A percentile compares a stretch with the other conserved stretches of the same genome.
Conservation (phyloP, 2,888 invertebrate genomes). For the Strigamia crassipes region DNA sequence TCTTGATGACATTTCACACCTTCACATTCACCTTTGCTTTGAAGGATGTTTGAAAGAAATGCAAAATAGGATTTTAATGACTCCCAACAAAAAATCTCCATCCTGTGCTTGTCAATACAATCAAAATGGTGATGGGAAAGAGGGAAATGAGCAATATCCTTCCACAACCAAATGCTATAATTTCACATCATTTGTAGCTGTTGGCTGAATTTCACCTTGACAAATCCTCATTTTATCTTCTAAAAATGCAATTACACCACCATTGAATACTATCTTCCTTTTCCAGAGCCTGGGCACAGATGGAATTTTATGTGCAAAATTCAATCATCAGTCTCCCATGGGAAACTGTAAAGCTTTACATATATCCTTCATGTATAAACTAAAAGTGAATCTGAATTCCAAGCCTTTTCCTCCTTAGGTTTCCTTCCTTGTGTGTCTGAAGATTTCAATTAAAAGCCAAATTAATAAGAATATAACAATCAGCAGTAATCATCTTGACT, state of each 20-base stretch:
- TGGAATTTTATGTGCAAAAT: too few species aligned
- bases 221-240: neutral
- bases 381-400: too few species aligned
- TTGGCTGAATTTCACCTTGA: neutral
- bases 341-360: too few species aligned
- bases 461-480: too few species aligned
- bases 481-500: too few species aligned
- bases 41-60: conserved; percentile 2
- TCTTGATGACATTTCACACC: neutral
- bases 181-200: neutral
- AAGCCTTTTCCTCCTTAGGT: too few species aligned
- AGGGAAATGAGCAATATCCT: neutral
- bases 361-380: too few species aligned
- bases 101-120: neutral
- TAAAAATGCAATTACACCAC: neutral
- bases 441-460: too few species aligned
- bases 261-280: neutral
- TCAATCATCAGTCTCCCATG: too few species aligned
- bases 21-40: neutral
- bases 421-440: too few species aligned
- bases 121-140: neutral
- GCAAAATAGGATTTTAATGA: conserved; percentile 10
- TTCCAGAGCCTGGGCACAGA: neutral
- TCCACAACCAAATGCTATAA: neutral
- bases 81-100: neutral